A percentile compares a stretch with the other conserved stretches of the same genome.
phyloP scores from a whole-genome alignment of 1,140 invertebrate species.

The Calosoma granatense region DNA sequence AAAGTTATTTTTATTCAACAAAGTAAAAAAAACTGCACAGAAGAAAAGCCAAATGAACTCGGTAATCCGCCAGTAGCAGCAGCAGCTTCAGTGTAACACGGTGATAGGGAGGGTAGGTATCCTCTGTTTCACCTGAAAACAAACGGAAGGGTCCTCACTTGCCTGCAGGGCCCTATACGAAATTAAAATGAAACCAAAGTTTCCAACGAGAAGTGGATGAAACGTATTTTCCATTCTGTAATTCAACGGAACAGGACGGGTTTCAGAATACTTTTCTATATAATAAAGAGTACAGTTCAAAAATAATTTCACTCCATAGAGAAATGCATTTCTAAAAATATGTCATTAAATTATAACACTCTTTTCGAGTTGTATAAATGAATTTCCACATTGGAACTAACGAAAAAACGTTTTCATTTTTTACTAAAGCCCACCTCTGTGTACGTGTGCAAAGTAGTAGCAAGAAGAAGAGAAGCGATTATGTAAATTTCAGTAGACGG shows the following conservation, averaged over 20 bases:
- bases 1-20: background rate
- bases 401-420: no score
- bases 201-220: background rate
- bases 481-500: constrained; percentile 2
- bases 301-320: background rate
- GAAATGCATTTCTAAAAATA: background rate
- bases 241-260: no score
- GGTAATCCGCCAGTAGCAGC: background rate
- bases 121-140: background rate
- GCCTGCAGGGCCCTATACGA: no score
- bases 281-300: background rate
- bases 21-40: background rate
- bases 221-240: background rate
- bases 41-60: background rate
- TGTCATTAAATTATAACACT: background rate
- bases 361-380: background rate
- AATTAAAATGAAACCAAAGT: background rate
- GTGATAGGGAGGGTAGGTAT: no score
- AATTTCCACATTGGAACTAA: background rate
- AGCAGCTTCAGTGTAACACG: no score
- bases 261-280: background rate
- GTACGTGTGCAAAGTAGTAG: background rate
- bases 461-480: background rate
- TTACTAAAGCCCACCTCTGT: no score
- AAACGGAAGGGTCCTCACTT: no score